Conservation (phyloP, 2,113 vertebrate genomes). For the Dolichotis patagonum region DNA sequence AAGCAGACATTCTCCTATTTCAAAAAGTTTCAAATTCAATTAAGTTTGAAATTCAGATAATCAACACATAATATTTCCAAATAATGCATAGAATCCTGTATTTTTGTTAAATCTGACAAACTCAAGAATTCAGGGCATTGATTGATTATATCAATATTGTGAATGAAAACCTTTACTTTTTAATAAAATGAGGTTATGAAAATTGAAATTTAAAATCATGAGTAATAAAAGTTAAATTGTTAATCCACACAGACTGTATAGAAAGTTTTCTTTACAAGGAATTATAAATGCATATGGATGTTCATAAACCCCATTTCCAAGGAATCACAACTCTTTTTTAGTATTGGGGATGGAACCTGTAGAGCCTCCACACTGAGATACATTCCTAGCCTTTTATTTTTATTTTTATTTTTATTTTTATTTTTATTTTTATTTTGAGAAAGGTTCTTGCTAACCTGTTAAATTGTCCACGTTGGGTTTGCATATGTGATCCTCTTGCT, state of each 20-base stretch:
- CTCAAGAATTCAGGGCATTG: background rate
- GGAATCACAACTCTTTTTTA: background rate
- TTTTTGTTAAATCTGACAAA: constrained; percentile 35
- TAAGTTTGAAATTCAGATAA: constrained; percentile 53
- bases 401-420: background rate
- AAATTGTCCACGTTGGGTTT: background rate
- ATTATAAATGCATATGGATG: background rate
- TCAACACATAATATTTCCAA: background rate
- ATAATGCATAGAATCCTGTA: background rate
- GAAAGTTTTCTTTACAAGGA: background rate
- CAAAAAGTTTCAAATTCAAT: background rate
- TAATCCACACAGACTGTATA: background rate
- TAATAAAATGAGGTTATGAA: background rate
- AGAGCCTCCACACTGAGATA: background rate
- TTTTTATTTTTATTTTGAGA: background rate
- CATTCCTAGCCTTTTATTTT: background rate
- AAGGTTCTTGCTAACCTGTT: background rate
- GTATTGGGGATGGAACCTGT: background rate
- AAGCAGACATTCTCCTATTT: background rate
- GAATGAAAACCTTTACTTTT: background rate
- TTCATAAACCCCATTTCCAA: background rate
- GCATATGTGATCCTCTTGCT: background rate
- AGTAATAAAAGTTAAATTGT: constrained; percentile 46
- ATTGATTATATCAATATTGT: background rate
- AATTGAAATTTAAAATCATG: constrained; percentile 34